These are phyloP conservation scores for Drosophila trapezifrons DNA, from an alignment of 1,140 invertebrate genomes.

Conservation along the genomic window DNA sequence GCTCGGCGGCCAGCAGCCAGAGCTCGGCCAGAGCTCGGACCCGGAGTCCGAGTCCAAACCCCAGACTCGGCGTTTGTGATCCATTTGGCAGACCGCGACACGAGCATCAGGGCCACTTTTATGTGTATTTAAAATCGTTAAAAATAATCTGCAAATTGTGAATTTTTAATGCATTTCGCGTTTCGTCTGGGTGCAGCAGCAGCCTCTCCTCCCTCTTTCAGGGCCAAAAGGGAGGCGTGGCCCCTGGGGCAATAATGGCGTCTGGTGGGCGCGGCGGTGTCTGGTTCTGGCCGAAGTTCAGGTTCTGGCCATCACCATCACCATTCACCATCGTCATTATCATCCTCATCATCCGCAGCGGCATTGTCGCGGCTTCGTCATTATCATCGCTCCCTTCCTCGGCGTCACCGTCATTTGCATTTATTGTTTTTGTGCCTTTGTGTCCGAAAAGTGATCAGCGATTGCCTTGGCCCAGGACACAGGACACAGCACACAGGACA, in stretches of 20 bases:
- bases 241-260: conserved; percentile 56
- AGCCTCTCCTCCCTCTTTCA: conserved; percentile 30
- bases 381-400: conserved; percentile 29
- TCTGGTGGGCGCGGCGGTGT: conserved; percentile 62
- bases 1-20: conserved; percentile 8
- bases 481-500: conserved; percentile 17
- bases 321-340: conserved; percentile 35
- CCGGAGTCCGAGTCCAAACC: background rate
- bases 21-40: background rate
- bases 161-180: conserved; percentile 78
- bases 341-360: conserved; percentile 28
- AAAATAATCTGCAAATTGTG: conserved; percentile 82
- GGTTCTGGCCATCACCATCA: conserved; percentile 50
- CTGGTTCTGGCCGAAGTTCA: conserved; percentile 47
- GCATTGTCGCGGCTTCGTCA: conserved; percentile 36
- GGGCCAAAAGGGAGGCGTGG: conserved; percentile 46
- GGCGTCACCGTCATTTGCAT: conserved; percentile 73
- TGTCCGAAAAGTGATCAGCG: conserved; percentile 79
- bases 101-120: conserved; percentile 49
- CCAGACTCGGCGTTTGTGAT: conserved; percentile 53
- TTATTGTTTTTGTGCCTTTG: conserved; percentile 79
- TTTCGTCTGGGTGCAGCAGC: conserved; percentile 72
- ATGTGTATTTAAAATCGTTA: conserved; percentile 83
- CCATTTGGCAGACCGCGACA: conserved; percentile 59
- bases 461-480: conserved; percentile 67